Percentiles rank a stretch among this genome's conserved stretches.
Evolutionary conservation across 2,888 invertebrate species (phyloP).

Genomic region (Drosophila atroscutellata): DNA sequence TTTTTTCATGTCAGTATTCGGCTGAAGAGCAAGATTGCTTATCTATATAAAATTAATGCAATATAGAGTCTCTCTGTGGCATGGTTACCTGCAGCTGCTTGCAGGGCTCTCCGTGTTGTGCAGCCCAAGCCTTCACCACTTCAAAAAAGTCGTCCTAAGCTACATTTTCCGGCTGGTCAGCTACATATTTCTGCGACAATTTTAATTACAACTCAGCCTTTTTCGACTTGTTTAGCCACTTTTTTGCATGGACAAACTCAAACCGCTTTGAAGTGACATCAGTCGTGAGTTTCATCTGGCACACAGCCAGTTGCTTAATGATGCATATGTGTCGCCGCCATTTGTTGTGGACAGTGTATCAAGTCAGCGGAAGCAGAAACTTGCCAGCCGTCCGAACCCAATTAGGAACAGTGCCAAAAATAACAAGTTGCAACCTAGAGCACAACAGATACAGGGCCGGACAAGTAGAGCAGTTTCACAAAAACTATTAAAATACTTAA

Average conservation of each 20-base stretch:
- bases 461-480: not conserved
- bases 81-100: not conserved
- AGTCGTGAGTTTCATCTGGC: conserved; percentile 50
- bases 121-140: not conserved
- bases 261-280: conserved; percentile 6
- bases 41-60: not conserved
- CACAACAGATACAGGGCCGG: not conserved
- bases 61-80: not conserved
- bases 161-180: not conserved
- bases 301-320: conserved; percentile 68
- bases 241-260: not conserved
- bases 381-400: conserved; percentile 50
- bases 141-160: too few species aligned
- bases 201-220: not conserved
- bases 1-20: not conserved
- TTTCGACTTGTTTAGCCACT: not conserved
- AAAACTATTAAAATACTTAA: not conserved
- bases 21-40: not conserved
- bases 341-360: conserved; percentile 56
- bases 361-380: conserved; percentile 36
- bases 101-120: not conserved
- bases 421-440: conserved; percentile 21
- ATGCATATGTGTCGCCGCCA: conserved; percentile 71
- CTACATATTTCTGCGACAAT: not conserved
- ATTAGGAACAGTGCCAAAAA: conserved; percentile 74